Evolutionary conservation across 2,797 vertebrate genomes (phyloP).

Genomic region (Myotis findleyi): DNA sequence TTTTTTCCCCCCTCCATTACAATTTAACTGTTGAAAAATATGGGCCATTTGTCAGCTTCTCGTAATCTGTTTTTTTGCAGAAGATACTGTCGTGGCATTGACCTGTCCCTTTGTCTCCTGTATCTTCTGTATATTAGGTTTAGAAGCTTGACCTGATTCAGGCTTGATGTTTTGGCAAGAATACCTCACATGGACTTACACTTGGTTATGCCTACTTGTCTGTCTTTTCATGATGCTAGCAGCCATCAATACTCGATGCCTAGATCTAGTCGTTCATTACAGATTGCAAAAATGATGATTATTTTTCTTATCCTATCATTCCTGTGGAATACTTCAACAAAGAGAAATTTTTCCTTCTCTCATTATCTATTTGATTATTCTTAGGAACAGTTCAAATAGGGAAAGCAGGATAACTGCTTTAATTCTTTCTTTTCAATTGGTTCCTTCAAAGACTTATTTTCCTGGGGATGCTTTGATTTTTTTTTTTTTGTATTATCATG

Average conservation of each 20-base stretch:
- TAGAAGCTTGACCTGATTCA: not conserved
- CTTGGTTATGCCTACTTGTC: not conserved
- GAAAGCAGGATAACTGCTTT: not conserved
- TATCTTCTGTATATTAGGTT: not conserved
- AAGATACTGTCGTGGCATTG: not conserved
- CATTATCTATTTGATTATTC: not conserved
- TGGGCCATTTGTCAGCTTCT: not conserved
- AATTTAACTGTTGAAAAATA: conserved; percentile 37
- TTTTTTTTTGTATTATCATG: not conserved
- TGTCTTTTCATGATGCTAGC: not conserved
- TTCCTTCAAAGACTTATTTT: not conserved
- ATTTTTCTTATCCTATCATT: not conserved
- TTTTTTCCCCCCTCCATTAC: not conserved
- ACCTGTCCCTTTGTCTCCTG: not conserved
- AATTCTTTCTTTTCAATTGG: not conserved
- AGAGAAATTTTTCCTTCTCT: not conserved
- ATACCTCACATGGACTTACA: not conserved
- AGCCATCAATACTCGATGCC: not conserved
- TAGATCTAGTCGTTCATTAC: not conserved
- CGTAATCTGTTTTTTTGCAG: not conserved
- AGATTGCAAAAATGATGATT: not conserved
- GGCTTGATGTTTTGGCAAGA: not conserved
- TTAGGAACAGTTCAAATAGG: not conserved
- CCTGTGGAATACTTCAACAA: not conserved
- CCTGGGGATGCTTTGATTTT: not conserved